Percentiles rank a stretch among this genome's conserved stretches.
Conservation (phyloP, 1,140 invertebrate species). For the Ceratosolen solmsi region DNA sequence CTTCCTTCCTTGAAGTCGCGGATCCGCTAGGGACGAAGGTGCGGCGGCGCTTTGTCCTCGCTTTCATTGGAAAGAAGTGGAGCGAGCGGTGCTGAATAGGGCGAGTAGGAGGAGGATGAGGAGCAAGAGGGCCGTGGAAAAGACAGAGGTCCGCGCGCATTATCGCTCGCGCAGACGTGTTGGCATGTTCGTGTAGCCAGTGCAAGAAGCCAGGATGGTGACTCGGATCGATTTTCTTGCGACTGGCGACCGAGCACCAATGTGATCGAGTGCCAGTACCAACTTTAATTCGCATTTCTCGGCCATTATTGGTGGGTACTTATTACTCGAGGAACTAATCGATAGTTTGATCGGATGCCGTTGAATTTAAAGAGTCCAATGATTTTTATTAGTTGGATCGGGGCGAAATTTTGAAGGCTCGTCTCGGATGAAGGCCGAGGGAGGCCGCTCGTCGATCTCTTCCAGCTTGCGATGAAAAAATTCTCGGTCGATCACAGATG, state of each 20-base stretch:
- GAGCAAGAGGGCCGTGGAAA: background rate
- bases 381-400: too few species aligned
- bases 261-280: background rate
- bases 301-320: background rate
- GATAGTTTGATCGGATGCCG: too few species aligned
- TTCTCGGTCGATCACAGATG: too few species aligned
- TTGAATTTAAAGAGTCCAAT: too few species aligned
- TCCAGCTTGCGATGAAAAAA: too few species aligned
- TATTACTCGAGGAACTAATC: too few species aligned
- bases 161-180: slow-evolving; percentile 25
- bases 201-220: background rate
- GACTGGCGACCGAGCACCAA: background rate
- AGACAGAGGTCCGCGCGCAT: slow-evolving; percentile 10
- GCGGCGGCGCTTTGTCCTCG: slow-evolving; percentile 6
- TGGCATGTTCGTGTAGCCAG: background rate
- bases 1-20: background rate
- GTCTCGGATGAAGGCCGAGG: too few species aligned
- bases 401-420: too few species aligned
- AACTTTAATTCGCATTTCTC: background rate
- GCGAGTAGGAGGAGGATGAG: background rate
- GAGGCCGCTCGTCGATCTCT: too few species aligned
- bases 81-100: background rate
- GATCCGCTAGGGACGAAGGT: background rate
- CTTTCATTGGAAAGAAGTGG: background rate
- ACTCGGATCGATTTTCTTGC: background rate